Percentiles rank a stretch among this genome's conserved stretches.
Conservation (phyloP, 2,113 vertebrate genomes). For the Mormyrus lacerda region DNA sequence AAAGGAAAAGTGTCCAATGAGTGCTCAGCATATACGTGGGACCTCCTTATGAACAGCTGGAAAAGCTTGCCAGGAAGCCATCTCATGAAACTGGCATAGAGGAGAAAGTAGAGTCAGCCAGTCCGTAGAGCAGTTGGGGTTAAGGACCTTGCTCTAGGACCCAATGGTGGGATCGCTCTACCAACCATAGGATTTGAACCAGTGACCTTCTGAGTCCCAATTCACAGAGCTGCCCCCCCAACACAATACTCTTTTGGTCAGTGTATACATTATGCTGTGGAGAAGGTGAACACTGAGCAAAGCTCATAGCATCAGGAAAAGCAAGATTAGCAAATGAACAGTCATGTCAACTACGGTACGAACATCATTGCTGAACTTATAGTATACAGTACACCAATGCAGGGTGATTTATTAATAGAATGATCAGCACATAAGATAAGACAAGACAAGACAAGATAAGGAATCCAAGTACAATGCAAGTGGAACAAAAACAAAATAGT, state of each 20-base stretch:
- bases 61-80: too few species aligned
- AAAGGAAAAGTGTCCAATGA: neutral
- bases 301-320: neutral
- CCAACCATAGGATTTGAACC: neutral
- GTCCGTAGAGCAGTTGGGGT: too few species aligned
- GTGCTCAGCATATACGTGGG: neutral
- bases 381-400: neutral
- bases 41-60: neutral
- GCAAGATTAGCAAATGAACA: neutral
- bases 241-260: neutral
- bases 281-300: neutral
- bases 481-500: too few species aligned
- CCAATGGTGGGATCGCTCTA: too few species aligned
- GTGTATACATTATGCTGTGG: neutral
- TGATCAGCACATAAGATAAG: neutral
- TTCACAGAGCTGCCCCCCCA: neutral
- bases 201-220: neutral
- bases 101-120: too few species aligned
- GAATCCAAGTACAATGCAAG: too few species aligned
- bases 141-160: too few species aligned
- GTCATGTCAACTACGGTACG: neutral
- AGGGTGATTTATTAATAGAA: neutral
- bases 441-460: neutral
- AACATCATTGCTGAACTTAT: neutral
- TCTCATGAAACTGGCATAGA: too few species aligned